Conservation (phyloP, 2,888 invertebrate species). For the Standfussiana lucernea region DNA sequence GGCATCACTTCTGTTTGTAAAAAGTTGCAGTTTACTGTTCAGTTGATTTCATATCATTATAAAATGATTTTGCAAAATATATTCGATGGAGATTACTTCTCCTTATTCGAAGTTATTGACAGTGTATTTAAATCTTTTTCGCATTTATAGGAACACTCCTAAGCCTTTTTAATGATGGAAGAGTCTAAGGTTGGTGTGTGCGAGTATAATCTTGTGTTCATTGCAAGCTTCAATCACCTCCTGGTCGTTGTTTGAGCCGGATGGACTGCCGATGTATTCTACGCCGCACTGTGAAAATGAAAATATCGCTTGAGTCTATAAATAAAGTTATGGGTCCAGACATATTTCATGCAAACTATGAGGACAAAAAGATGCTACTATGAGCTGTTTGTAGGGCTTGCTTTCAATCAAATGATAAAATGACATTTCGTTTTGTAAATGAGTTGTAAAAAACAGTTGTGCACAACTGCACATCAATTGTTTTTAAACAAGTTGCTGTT, state of each 20-base stretch:
- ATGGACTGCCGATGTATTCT: conserved; percentile 97
- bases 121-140: not conserved
- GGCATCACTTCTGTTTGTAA: not conserved
- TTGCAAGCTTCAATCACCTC: conserved; percentile 97
- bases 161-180: conserved; percentile 95
- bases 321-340: not conserved
- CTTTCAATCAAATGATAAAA: no score
- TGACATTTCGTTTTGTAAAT: no score
- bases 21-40: not conserved
- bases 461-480: no score
- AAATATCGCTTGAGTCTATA: not conserved
- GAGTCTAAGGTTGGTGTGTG: conserved; percentile 97
- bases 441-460: no score
- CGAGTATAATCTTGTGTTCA: conserved; percentile 96
- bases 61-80: not conserved
- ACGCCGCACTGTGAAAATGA: conserved; percentile 95
- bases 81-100: conserved; percentile 42
- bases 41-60: conserved; percentile 8
- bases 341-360: not conserved
- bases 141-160: not conserved
- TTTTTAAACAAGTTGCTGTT: no score
- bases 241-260: conserved; percentile 98
- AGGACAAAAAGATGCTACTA: no score
- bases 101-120: conserved; percentile 6
- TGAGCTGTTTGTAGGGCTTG: no score